Conservation (phyloP, 2,797 vertebrate genomes). For the Eulemur albifrons region DNA sequence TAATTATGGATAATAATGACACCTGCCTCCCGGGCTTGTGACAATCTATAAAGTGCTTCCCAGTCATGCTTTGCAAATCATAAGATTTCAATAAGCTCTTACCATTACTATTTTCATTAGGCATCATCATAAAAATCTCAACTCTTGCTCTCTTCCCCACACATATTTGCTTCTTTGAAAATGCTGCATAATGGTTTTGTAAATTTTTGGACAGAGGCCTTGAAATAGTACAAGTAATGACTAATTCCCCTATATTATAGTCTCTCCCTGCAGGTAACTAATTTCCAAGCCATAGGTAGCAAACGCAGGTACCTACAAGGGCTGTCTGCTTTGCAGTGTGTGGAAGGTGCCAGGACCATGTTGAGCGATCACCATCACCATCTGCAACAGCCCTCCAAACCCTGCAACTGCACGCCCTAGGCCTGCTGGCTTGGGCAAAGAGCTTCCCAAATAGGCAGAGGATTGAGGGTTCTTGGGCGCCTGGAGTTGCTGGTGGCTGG, state of each 20-base stretch:
- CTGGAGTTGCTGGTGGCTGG: neutral
- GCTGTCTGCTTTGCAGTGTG: neutral
- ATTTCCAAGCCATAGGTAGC: neutral
- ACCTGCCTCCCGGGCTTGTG: neutral
- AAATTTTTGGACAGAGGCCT: neutral
- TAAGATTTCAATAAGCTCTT: neutral
- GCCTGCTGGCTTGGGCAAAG: neutral
- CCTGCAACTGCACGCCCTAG: fast-evolving
- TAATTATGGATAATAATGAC: neutral
- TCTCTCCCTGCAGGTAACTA: neutral
- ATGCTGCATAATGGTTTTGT: neutral
- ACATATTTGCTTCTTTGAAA: neutral
- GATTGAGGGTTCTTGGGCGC: neutral
- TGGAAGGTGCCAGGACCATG: neutral
- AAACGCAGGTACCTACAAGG: neutral
- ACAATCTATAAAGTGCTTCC: neutral
- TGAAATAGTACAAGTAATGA: neutral
- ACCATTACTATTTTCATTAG: neutral
- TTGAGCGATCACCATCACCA: neutral
- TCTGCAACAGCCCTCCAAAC: neutral
- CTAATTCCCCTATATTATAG: neutral
- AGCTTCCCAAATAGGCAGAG: neutral
- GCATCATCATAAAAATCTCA: neutral
- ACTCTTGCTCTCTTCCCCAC: neutral
- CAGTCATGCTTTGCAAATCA: neutral